Base-by-base conservation (phyloP, 30 jellyfish, hydroid and myxozoan genomes). In the Pelagia noctiluca region DNA sequence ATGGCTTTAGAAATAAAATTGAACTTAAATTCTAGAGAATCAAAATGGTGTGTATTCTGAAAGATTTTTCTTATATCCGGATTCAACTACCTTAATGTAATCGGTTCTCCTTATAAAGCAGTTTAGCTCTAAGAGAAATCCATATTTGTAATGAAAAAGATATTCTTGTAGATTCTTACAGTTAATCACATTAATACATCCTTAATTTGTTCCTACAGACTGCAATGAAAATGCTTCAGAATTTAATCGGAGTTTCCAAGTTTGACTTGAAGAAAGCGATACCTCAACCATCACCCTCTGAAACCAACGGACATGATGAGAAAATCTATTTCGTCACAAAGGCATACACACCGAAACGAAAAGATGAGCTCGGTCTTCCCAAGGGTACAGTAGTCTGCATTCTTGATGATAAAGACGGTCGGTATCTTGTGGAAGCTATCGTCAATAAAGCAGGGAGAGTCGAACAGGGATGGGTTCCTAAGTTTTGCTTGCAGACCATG, bases 401-500 rank as follows among this genome's bases (percentile, higher is more conserved):
- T 21, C 35, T 92, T 35, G 97, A 92, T 32, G 79, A 80, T n/a
- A 54, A 88, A 62, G 82, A 66, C 31, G 98, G 83, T 25, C 80
- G 98, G 28, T 86, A 84, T 72, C 77, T 67, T 63, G 98, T 92
- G n/a, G 89, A 75, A 31, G 88, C 90, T 0, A 24, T 86, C 0
- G 85, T 35, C 16, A 82, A 68, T 52, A 60, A 66, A 42, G 84
- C 88, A 1, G 80, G 26, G 60, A 91, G 80, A n/a, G 46, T 52
- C 24, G 94, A 87, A 46, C 75, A 88, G 32, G 98, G 98, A 3
- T 93, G 98, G 98, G 86, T 88, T 62, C 98, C 98, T 21, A 52
- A 84, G 69, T 82, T 64, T 69, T 82, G 88, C 49, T 84, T 93
- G 81, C 96, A 87, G 42, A n/a, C 79, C 2, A 79, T 52, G 84